Evolutionary conservation across 2,113 vertebrate species (phyloP).

Genomic region (Gopherus flavomarginatus): DNA sequence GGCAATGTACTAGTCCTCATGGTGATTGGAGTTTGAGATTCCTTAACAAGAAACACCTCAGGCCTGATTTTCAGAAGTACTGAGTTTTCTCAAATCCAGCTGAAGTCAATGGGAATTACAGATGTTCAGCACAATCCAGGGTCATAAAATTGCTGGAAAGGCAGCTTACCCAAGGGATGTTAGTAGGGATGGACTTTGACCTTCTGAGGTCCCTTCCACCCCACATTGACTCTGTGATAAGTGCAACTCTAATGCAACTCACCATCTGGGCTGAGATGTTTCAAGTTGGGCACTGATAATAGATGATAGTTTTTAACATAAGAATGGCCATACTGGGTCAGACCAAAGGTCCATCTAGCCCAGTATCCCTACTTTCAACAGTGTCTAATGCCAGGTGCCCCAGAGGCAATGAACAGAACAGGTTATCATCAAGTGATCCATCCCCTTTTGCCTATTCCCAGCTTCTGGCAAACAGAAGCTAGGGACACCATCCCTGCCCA

Average conservation of each 20-base stretch:
- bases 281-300: background rate
- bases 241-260: background rate
- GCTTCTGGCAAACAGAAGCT: no score
- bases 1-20: no score
- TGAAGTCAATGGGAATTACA: background rate
- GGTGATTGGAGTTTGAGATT: no score
- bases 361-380: no score
- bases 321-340: background rate
- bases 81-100: background rate
- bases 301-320: fast-evolving
- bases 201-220: background rate
- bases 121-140: background rate
- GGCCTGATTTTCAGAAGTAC: background rate
- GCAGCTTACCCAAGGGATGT: background rate
- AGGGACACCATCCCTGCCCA: no score
- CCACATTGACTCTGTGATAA: background rate
- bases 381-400: no score
- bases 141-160: background rate
- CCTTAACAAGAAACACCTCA: background rate
- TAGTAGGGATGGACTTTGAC: background rate
- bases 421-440: no score
- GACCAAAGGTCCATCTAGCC: no score
- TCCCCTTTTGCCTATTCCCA: no score
- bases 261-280: background rate
- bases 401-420: no score